These are phyloP conservation scores for Nyctibius bracteatus DNA, from an alignment of 2,113 vertebrate species.

Conservation along the genomic window DNA sequence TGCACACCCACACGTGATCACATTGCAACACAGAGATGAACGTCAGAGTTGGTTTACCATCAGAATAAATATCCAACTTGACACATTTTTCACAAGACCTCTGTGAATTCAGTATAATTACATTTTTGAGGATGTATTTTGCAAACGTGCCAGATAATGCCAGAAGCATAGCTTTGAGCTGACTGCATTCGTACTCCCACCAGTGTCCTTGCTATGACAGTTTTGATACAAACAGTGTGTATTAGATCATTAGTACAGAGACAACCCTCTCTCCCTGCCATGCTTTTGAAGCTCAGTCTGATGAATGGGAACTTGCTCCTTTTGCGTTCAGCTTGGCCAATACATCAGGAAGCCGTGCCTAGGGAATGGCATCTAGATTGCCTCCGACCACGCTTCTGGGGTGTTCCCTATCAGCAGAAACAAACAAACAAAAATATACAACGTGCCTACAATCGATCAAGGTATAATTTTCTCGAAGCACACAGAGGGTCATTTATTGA, in stretches of 20 bases:
- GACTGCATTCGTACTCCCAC: constrained; percentile 1
- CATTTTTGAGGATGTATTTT: constrained; percentile 2
- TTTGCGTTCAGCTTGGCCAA: not conserved
- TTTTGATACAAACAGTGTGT: constrained; percentile 4
- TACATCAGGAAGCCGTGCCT: not conserved
- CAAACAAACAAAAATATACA: not conserved
- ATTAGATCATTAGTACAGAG: constrained; percentile 33
- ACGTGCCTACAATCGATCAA: not conserved
- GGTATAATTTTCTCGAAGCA: not conserved
- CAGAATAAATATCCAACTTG: not conserved
- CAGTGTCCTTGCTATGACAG: constrained; percentile 49
- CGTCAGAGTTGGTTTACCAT: not conserved
- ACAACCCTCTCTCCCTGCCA: not conserved
- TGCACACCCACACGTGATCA: not conserved
- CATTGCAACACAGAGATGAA: not conserved
- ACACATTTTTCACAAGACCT: constrained; percentile 19
- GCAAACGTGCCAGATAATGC: not conserved
- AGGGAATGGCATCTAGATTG: not conserved
- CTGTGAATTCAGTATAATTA: constrained; percentile 35
- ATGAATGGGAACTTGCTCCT: constrained; percentile 4
- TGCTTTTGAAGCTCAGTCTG: constrained; percentile 8
- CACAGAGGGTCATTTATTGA: not conserved
- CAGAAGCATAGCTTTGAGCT: constrained; percentile 17
- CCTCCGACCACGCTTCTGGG: not conserved
- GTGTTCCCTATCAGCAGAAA: not conserved